phyloP scores from a whole-genome alignment of 2,797 vertebrate genomes.

The Coranthus polyacanthus region DNA sequence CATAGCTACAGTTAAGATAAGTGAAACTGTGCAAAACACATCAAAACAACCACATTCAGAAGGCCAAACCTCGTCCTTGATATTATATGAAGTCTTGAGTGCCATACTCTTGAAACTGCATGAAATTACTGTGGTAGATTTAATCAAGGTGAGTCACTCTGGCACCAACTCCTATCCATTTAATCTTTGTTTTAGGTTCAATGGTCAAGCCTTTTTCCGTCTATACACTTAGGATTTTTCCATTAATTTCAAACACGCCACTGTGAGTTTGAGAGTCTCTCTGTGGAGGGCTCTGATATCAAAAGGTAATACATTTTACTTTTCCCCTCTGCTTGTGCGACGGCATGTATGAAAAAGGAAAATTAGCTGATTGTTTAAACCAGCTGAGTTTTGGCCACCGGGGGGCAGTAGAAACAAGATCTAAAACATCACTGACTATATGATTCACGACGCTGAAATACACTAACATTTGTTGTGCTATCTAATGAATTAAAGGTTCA shows the following conservation, averaged over 20 bases:
- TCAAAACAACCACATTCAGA: background rate
- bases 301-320: conserved; percentile 3
- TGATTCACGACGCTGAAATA: too few species aligned
- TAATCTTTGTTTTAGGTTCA: conserved; percentile 66
- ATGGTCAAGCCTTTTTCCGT: conserved; percentile 18
- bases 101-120: conserved; percentile 5
- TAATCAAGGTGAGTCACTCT: conserved; percentile 67
- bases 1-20: too few species aligned
- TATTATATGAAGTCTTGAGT: conserved; percentile 24
- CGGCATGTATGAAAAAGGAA: background rate
- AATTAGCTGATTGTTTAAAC: too few species aligned
- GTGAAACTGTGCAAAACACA: background rate
- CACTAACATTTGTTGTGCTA: too few species aligned
- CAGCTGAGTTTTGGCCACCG: too few species aligned
- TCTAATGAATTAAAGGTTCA: too few species aligned
- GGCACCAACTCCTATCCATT: conserved; percentile 52
- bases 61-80: conserved; percentile 25
- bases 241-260: conserved; percentile 57
- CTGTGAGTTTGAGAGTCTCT: conserved; percentile 5
- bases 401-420: too few species aligned
- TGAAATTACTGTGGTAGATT: conserved; percentile 52
- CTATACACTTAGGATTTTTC: conserved; percentile 33
- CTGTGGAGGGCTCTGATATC: conserved; percentile 12
- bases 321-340: background rate
- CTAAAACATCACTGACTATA: too few species aligned